Evolutionary conservation across 1,140 invertebrate genomes (phyloP).

Genomic region (Mizuhopecten yessoensis): DNA sequence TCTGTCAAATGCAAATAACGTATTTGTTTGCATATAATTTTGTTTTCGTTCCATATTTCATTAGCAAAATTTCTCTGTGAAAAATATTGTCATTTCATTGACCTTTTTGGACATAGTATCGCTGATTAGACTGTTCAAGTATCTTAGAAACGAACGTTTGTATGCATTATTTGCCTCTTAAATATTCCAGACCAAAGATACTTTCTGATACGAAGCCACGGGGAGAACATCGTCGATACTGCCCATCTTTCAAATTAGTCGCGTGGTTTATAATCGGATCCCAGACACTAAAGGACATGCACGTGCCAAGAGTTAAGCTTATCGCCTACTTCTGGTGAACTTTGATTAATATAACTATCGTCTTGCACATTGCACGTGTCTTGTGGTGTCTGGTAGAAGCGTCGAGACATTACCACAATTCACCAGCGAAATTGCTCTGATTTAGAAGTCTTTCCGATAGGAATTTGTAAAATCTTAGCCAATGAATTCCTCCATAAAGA

Average conservation of each 20-base stretch:
- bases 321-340: neutral
- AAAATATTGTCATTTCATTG: neutral
- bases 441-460: neutral
- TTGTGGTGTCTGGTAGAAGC: neutral
- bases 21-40: neutral
- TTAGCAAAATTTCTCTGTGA: neutral
- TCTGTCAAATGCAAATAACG: neutral
- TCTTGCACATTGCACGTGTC: neutral
- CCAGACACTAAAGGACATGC: neutral
- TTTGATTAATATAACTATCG: slow-evolving; percentile 11
- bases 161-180: neutral
- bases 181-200: neutral
- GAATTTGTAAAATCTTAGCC: neutral
- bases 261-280: neutral
- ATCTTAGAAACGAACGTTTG: neutral
- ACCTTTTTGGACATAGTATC: neutral
- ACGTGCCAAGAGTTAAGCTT: slow-evolving; percentile 9
- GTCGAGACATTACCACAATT: neutral
- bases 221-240: neutral
- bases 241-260: neutral
- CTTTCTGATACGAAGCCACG: neutral
- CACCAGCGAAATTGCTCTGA: neutral
- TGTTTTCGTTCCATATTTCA: neutral
- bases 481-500: neutral
- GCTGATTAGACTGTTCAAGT: neutral